These are phyloP conservation scores for Muraenolepis orangiensis DNA, from an alignment of 2,797 vertebrate species.

Conservation along the genomic window DNA sequence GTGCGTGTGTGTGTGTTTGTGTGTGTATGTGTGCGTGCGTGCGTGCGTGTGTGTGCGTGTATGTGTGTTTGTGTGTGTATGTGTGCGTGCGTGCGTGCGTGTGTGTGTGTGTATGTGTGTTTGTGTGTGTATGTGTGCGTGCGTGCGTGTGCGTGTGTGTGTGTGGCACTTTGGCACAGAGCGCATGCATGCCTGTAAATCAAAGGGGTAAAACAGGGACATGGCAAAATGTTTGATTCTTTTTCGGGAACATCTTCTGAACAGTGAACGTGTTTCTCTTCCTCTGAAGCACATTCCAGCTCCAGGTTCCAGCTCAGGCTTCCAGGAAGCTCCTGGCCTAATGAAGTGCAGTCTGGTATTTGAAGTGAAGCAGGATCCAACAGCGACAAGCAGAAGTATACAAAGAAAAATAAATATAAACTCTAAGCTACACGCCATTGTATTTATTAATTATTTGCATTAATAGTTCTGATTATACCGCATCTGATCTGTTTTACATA, in stretches of 20 bases:
- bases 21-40: not conserved
- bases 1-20: not conserved
- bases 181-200: not conserved
- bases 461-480: not conserved
- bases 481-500: not conserved
- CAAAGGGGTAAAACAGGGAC: not conserved
- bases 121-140: not conserved
- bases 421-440: not conserved
- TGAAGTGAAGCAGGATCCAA: not conserved
- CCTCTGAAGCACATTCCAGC: not conserved
- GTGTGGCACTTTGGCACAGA: not conserved
- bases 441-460: not conserved
- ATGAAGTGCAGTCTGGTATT: not conserved
- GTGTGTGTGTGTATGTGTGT: not conserved
- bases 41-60: constrained; percentile 1
- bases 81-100: not conserved
- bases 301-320: not conserved
- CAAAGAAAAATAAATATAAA: not conserved
- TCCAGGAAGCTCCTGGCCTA: not conserved
- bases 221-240: not conserved
- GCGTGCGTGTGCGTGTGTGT: not conserved
- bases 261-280: not conserved
- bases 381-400: not conserved
- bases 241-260: not conserved
- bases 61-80: constrained; percentile 1